phyloP scores from a whole-genome alignment of 2,113 vertebrate genomes.

The Cyphomyrus discorhynchus region DNA sequence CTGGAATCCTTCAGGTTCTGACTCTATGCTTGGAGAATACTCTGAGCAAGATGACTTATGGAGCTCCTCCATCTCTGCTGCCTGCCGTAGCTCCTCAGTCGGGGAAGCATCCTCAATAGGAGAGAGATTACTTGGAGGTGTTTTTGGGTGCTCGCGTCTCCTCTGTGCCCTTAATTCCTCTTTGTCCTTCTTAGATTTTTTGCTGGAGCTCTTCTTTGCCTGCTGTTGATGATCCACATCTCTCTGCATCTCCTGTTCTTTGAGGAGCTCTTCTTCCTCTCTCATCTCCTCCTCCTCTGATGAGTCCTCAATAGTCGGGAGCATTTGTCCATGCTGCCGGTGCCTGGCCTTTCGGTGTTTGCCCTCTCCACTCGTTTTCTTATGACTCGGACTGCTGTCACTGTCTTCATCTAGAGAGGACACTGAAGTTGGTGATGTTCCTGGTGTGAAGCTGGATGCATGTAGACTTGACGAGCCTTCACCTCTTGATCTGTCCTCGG shows the following conservation, averaged over 20 bases:
- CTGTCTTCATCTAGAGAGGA: slow-evolving; percentile 96
- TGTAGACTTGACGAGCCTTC: slow-evolving; percentile 92
- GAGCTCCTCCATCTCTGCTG: slow-evolving; percentile 71
- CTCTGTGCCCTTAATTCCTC: slow-evolving; percentile 71
- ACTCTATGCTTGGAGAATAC: slow-evolving; percentile 83
- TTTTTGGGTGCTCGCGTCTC: slow-evolving; percentile 66
- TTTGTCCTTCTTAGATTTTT: slow-evolving; percentile 78
- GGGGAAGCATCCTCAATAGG: slow-evolving; percentile 73
- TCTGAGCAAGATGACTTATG: slow-evolving; percentile 80
- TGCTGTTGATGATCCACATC: slow-evolving; percentile 59
- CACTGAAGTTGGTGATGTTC: slow-evolving; percentile 88
- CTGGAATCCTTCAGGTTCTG: slow-evolving; percentile 77
- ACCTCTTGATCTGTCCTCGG: slow-evolving; percentile 78
- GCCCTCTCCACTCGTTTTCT: slow-evolving; percentile 72
- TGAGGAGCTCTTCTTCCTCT: slow-evolving; percentile 70
- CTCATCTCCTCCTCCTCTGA: slow-evolving; percentile 86
- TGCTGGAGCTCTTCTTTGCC: slow-evolving; percentile 69
- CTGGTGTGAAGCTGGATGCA: slow-evolving; percentile 86
- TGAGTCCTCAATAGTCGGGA: slow-evolving; percentile 88
- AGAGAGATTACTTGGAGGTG: slow-evolving; percentile 73
- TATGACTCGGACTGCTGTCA: slow-evolving; percentile 87
- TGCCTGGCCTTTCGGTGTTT: slow-evolving; percentile 87
- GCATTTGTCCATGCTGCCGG: slow-evolving; percentile 72
- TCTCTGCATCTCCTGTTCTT: slow-evolving; percentile 69
- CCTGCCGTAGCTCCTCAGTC: slow-evolving; percentile 74